Percentiles rank a stretch among this genome's conserved stretches.
Conservation (phyloP, 1,140 invertebrate genomes). For the Drosophila gunungcola region DNA sequence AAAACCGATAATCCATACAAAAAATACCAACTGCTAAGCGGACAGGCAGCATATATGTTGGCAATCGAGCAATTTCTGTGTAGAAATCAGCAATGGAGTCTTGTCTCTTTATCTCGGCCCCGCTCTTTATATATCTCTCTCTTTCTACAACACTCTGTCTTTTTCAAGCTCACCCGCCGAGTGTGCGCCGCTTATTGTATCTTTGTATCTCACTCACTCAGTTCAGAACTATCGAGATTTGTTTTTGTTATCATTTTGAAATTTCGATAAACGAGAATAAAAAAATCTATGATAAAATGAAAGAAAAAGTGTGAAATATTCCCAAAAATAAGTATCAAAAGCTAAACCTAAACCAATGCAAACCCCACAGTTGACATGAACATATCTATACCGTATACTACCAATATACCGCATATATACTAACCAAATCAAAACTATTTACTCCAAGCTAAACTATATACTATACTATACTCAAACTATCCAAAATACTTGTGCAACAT, state of each 20-base stretch:
- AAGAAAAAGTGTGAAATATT: slow-evolving; percentile 21
- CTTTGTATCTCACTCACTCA: slow-evolving; percentile 23
- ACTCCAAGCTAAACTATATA: slow-evolving; percentile 41
- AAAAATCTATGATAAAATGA: slow-evolving; percentile 18
- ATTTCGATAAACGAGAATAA: slow-evolving; percentile 55
- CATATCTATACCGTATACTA: slow-evolving; percentile 47
- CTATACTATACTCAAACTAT: slow-evolving; percentile 28
- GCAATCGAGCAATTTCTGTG: slow-evolving; percentile 84
- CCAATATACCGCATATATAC: slow-evolving; percentile 49
- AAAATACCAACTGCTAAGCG: slow-evolving; percentile 55
- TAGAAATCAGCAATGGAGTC: slow-evolving; percentile 54
- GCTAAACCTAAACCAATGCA: slow-evolving; percentile 33
- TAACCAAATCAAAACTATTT: slow-evolving; percentile 36
- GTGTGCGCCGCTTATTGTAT: slow-evolving; percentile 8
- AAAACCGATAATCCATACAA: slow-evolving; percentile 46
- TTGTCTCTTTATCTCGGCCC: slow-evolving; percentile 19
- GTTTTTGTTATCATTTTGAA: slow-evolving; percentile 58
- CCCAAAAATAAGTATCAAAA: slow-evolving; percentile 21
- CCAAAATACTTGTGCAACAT: slow-evolving; percentile 34
- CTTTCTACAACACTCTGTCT: slow-evolving; percentile 8
- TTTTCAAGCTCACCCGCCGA: slow-evolving; percentile 27
- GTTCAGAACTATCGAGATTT: slow-evolving; percentile 44
- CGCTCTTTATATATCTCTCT: slow-evolving; percentile 17
- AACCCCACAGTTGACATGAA: slow-evolving; percentile 39
- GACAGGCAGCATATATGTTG: slow-evolving; percentile 85